Conservation (phyloP, 53 echinoderm and acorn worm genomes). For the Apostichopus leukothele region DNA sequence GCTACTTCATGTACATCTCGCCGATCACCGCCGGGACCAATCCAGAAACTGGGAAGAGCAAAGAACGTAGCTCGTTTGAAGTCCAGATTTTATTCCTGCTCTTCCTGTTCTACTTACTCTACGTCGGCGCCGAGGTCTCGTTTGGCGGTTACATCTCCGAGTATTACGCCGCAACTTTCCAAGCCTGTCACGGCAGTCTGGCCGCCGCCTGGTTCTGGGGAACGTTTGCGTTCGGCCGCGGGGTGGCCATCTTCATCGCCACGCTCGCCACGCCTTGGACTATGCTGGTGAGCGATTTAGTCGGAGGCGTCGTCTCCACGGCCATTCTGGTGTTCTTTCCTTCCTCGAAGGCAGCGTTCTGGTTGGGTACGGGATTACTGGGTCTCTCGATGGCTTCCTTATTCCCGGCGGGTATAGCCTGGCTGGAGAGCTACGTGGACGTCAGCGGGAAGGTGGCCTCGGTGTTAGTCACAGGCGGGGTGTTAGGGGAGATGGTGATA, state of each 20-base stretch:
- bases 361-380: slow-evolving; percentile 68
- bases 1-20: slow-evolving; percentile 62
- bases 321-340: slow-evolving; percentile 54
- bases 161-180: slow-evolving; percentile 40
- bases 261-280: slow-evolving; percentile 57
- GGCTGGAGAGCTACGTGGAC: slow-evolving; percentile 77
- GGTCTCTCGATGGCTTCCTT: slow-evolving; percentile 92
- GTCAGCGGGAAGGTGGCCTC: slow-evolving; percentile 79
- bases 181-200: slow-evolving; percentile 51
- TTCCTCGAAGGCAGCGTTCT: slow-evolving; percentile 52
- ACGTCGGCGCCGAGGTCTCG: slow-evolving; percentile 79
- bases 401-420: slow-evolving; percentile 88
- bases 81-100: slow-evolving; percentile 60
- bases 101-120: slow-evolving; percentile 86
- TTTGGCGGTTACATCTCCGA: slow-evolving; percentile 81
- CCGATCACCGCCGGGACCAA: neutral
- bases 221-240: slow-evolving; percentile 74
- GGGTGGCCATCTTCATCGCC: slow-evolving; percentile 83
- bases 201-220: slow-evolving; percentile 79
- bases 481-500: slow-evolving; percentile 87
- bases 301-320: slow-evolving; percentile 60
- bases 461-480: slow-evolving; percentile 70
- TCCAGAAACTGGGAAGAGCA: neutral
- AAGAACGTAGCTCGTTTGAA: slow-evolving; percentile 45
- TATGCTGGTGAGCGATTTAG: slow-evolving; percentile 71